These are phyloP conservation scores for Lycaena phlaeas DNA, from an alignment of 2,888 invertebrate genomes.

Conservation along the genomic window DNA sequence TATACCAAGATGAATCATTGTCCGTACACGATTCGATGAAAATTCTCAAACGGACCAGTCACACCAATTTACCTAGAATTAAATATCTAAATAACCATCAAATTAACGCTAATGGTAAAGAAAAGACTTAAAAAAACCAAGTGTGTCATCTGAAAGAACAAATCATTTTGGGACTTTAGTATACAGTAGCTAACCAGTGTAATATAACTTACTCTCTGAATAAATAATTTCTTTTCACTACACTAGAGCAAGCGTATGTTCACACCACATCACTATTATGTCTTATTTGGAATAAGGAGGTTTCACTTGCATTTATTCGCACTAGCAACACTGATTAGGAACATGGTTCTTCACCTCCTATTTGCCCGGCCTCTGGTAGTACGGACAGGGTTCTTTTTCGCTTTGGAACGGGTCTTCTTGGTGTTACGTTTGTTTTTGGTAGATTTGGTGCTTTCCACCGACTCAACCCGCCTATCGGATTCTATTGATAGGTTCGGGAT, in stretches of 20 bases:
- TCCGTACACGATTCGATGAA: no score
- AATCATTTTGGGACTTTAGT: slow-evolving; percentile 17
- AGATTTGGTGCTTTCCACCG: slow-evolving; percentile 41
- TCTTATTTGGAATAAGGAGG: slow-evolving; percentile 46
- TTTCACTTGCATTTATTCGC: slow-evolving; percentile 14
- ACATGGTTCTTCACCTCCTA: slow-evolving; percentile 41
- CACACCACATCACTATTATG: slow-evolving; percentile 45
- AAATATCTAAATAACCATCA: slow-evolving; percentile 48
- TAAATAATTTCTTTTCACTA: slow-evolving; percentile 33
- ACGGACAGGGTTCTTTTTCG: slow-evolving; percentile 37
- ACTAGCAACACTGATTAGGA: slow-evolving; percentile 9
- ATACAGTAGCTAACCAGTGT: slow-evolving; percentile 25
- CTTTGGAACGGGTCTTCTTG: slow-evolving; percentile 24
- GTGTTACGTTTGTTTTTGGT: slow-evolving; percentile 26
- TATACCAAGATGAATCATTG: neutral
- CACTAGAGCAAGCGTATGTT: slow-evolving; percentile 39
- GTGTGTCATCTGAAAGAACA: slow-evolving; percentile 38
- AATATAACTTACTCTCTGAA: slow-evolving; percentile 40
- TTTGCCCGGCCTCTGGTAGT: slow-evolving; percentile 36
- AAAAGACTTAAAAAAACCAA: slow-evolving; percentile 61
- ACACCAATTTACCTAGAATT: slow-evolving; percentile 14
- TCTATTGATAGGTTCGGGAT: slow-evolving; percentile 49
- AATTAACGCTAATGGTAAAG: slow-evolving; percentile 62
- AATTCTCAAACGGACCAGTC: neutral
- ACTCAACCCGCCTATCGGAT: slow-evolving; percentile 42